phyloP scores from a whole-genome alignment of 2,797 vertebrate species.

The Xenops minutus region DNA sequence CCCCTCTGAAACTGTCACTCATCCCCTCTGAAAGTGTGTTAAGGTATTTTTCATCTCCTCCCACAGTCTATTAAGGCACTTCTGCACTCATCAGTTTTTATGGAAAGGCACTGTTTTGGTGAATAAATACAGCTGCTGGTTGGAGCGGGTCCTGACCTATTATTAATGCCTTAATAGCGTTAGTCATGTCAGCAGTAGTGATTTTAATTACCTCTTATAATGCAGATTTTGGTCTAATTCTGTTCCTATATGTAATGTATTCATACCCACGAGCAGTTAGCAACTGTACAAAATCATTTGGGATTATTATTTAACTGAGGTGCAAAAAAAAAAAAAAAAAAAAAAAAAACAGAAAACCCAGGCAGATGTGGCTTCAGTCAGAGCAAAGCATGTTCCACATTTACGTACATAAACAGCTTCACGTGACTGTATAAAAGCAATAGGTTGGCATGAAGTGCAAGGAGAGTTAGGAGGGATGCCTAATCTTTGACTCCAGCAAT shows the following conservation, averaged over 20 bases:
- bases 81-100: not conserved
- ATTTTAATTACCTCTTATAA: not conserved
- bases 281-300: not conserved
- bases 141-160: not conserved
- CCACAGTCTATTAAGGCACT: not conserved
- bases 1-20: not conserved
- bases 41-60: not conserved
- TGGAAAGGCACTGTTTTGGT: not conserved
- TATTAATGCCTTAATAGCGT: not conserved
- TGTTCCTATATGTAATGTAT: not conserved
- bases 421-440: rapidly evolving
- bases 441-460: not conserved
- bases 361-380: not conserved
- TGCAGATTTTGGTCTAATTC: not conserved
- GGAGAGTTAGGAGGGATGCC: not conserved
- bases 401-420: not conserved
- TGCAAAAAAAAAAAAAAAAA: not conserved
- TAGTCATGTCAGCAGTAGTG: not conserved
- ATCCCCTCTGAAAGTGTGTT: not conserved
- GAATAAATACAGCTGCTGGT: not conserved
- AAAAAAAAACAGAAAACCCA: not conserved
- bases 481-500: not conserved
- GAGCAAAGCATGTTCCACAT: not conserved
- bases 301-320: not conserved
- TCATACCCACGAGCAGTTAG: not conserved